Conservation (phyloP, 2,113 vertebrate species). For the Bothrops jararaca region DNA sequence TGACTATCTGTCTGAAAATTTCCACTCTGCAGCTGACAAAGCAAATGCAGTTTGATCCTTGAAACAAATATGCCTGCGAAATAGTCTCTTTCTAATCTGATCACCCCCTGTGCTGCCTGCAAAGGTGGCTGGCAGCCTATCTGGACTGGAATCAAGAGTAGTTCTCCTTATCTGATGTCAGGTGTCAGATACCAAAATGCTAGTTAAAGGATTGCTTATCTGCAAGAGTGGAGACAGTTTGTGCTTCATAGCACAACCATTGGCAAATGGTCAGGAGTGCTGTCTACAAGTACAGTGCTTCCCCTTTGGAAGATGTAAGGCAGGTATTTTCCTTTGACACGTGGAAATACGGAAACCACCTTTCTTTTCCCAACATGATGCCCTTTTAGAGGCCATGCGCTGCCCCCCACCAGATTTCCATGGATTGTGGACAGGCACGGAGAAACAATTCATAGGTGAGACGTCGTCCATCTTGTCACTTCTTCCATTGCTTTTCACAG, state of each 20-base stretch:
- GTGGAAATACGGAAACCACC: not conserved
- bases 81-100: not conserved
- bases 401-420: not conserved
- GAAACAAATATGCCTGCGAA: constrained; percentile 3
- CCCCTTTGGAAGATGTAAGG: not conserved
- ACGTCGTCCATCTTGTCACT: not conserved
- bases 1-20: constrained; percentile 24
- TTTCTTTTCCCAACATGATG: not conserved
- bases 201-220: not conserved
- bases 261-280: constrained; percentile 14
- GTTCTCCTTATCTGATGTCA: not conserved
- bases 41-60: constrained; percentile 16
- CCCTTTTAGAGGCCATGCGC: not conserved
- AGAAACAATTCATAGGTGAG: not conserved
- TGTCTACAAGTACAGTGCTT: not conserved
- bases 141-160: not conserved
- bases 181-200: not conserved
- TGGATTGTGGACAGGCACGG: not conserved
- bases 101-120: not conserved
- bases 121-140: constrained; percentile 1
- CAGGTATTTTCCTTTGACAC: not conserved
- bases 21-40: constrained; percentile 19
- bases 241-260: not conserved
- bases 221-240: not conserved
- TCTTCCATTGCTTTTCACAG: not conserved